Base-by-base conservation (phyloP, 2,113 vertebrate genomes). In the Theropithecus gelada region DNA sequence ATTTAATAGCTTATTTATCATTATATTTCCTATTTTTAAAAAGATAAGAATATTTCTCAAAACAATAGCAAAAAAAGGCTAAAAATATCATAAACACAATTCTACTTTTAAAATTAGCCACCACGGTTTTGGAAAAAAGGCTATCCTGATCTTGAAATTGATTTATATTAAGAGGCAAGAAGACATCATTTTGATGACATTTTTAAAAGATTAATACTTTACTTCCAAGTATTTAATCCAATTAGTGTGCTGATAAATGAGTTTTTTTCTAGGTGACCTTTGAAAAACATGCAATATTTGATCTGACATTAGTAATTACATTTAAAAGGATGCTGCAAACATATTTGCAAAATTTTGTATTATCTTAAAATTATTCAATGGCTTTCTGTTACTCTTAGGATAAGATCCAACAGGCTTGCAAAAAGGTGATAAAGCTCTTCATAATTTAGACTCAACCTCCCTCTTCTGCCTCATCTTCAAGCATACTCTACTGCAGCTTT, bases 311-410 rank as follows among this genome's bases (percentile, higher is more conserved):
- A 48, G 32, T 75, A 89, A 95, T 64, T 85, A 81, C 4, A 96
- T 11, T 88, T 93, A 43, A 27, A 85, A 96, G 70, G 55, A 85
- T 64, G 13, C 30, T 93, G 18, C 27, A 97, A 88, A 59, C 20
- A 50, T 45, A 18, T 80, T 76, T 96, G 55, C 38, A 95, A 93
- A 97, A 80, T 30, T 79, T 64, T 57, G 32, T 32, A 17, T 43
- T 83, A 88, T 40, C 70, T 95, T 88, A 94, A 83, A 95, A 86
- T 57, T 68, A 30, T 92, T 96, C 57, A 86, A 57, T 43, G 43
- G 48, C 61, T 95, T 94, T 52, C n/a, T 48, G 50, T 16, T n/a
- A 92, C 11, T 86, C 30, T 88, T 48, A 79, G 43, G 35, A 75
- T 23, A 91, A 81, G 76, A 80, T 66, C 23, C 35, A 88, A 76